phyloP scores from a whole-genome alignment of 2,888 invertebrate species.

The Stenchaetothrips biformis region DNA sequence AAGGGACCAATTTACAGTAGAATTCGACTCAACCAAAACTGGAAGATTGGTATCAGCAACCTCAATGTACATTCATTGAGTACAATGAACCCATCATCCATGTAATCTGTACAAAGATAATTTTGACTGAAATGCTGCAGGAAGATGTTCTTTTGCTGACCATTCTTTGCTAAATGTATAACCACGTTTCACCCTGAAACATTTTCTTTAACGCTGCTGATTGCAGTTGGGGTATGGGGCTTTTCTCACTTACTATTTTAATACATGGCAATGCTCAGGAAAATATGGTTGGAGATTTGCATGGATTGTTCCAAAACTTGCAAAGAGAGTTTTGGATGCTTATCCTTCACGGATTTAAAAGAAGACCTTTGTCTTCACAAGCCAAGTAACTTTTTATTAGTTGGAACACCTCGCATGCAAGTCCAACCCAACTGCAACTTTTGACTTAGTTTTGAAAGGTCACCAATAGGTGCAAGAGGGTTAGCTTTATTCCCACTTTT shows the following conservation, averaged over 20 bases:
- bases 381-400: slow-evolving; percentile 9
- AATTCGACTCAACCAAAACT: too few species aligned
- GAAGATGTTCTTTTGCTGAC: too few species aligned
- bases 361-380: neutral
- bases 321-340: neutral
- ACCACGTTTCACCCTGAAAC: too few species aligned
- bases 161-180: too few species aligned
- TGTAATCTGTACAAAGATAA: too few species aligned
- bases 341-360: neutral
- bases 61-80: too few species aligned
- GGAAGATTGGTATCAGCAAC: too few species aligned
- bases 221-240: neutral
- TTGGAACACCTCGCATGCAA: slow-evolving; percentile 1
- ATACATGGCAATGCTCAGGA: neutral
- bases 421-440: slow-evolving; percentile 12
- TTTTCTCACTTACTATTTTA: neutral
- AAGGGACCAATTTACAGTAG: too few species aligned
- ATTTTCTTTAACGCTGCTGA: neutral
- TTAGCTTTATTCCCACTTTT: neutral
- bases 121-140: too few species aligned
- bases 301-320: slow-evolving; percentile 1
- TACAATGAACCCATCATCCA: too few species aligned
- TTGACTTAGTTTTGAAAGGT: neutral
- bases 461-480: slow-evolving; percentile 8
- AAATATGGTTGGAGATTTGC: slow-evolving; percentile 20